Percentiles rank a stretch among this genome's conserved stretches.
phyloP scores from a whole-genome alignment of 2,797 vertebrate species.

The Enteromius mattozi region DNA sequence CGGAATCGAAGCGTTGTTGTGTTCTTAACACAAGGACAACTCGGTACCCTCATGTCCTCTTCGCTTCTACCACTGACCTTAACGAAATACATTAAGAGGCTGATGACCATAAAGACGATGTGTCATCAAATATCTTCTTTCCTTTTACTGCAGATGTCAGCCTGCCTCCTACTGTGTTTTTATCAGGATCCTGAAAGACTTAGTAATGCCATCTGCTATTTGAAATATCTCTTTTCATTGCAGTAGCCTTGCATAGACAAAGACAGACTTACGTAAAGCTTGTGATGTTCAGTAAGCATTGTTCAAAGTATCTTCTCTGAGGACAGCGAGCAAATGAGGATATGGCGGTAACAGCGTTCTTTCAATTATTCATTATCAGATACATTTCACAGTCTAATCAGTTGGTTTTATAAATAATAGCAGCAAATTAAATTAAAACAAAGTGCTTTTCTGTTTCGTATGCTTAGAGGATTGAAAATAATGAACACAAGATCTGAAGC shows the following conservation, averaged over 20 bases:
- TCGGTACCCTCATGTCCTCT: neutral
- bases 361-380: conserved; percentile 24
- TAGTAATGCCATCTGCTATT: conserved; percentile 19
- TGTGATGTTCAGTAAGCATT: neutral
- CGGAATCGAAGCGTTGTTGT: neutral
- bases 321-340: conserved; percentile 9
- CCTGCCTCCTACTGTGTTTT: conserved; percentile 1
- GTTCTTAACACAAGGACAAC: neutral
- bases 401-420: conserved; percentile 2
- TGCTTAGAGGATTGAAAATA: neutral
- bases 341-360: neutral
- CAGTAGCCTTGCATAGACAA: neutral
- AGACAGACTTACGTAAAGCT: neutral
- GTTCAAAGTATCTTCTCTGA: conserved; percentile 1
- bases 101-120: neutral
- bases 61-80: neutral
- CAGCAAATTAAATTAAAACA: conserved; percentile 5
- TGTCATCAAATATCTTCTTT: conserved; percentile 6
- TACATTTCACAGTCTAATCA: neutral
- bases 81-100: neutral
- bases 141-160: conserved; percentile 29
- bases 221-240: conserved; percentile 27
- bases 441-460: neutral
- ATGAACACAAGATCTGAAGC: neutral
- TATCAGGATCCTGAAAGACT: conserved; percentile 10